Evolutionary conservation across 1,140 invertebrate genomes (phyloP).

Genomic region (Proctacanthus coquilletti): DNA sequence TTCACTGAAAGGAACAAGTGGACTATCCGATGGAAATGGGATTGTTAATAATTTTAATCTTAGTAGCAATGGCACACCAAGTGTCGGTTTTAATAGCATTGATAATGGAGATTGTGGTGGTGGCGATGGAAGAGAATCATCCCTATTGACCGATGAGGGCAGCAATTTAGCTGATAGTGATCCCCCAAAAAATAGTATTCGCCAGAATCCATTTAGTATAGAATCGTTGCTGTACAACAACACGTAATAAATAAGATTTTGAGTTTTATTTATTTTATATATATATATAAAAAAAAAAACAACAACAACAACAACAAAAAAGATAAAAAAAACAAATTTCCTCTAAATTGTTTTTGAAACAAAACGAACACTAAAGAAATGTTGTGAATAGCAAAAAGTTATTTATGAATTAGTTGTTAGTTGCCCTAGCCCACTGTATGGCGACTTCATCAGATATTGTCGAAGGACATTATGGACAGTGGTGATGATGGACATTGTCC

Average conservation of each 20-base stretch:
- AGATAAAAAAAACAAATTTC: constrained; percentile 16
- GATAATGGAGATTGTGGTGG: constrained; percentile 1
- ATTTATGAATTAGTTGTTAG: background rate
- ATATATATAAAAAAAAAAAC: constrained; percentile 16
- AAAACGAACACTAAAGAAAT: constrained; percentile 13
- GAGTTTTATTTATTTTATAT: constrained; percentile 11
- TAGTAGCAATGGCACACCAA: background rate
- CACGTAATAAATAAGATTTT: constrained; percentile 35
- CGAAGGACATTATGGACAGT: no score
- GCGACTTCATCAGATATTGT: no score
- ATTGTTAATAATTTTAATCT: background rate
- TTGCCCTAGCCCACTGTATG: no score
- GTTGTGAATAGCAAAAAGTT: constrained; percentile 9
- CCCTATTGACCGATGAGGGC: constrained; percentile 21
- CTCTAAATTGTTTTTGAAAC: constrained; percentile 8
- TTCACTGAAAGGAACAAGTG: constrained; percentile 29
- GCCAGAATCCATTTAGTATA: constrained; percentile 66
- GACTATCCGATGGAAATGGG: constrained; percentile 36
- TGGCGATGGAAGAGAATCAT: constrained; percentile 8
- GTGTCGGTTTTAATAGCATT: background rate
- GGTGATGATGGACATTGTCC: constrained; percentile 17
- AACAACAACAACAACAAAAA: constrained; percentile 5
- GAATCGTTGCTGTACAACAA: constrained; percentile 59
- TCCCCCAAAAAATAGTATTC: constrained; percentile 34
- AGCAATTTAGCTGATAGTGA: constrained; percentile 31